Conservation (phyloP, 2,797 vertebrate genomes). For the Hippopotamyrus pictus region DNA sequence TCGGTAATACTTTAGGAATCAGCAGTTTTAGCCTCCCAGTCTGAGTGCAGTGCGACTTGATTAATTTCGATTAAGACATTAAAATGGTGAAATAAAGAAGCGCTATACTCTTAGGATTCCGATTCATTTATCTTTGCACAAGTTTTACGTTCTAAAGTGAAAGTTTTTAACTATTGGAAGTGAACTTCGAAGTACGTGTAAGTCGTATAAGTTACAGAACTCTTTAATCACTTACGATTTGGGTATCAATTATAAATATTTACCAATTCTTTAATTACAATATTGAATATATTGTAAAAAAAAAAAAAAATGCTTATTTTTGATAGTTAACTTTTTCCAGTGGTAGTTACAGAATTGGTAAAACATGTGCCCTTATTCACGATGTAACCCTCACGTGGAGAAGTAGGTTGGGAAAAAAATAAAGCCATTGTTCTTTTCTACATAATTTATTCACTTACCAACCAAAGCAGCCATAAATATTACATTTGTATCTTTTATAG, state of each 20-base stretch:
- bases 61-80: background rate
- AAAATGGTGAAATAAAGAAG: conserved; percentile 2
- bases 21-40: background rate
- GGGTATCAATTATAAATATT: background rate
- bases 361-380: background rate
- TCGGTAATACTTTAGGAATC: background rate
- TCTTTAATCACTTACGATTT: background rate
- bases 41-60: background rate
- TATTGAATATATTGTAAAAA: background rate
- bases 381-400: background rate
- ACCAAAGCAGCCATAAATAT: background rate
- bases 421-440: background rate
- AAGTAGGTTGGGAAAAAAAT: background rate
- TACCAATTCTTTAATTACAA: background rate
- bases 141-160: background rate
- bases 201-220: background rate
- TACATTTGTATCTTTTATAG: conserved; percentile 2
- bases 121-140: conserved; percentile 10
- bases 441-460: background rate
- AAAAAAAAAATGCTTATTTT: background rate
- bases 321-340: background rate
- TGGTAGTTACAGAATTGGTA: background rate
- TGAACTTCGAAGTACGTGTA: background rate
- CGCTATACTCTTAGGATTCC: background rate
- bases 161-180: background rate